Conservation (phyloP, 2,888 invertebrate genomes). For the Agonum fuliginosum region DNA sequence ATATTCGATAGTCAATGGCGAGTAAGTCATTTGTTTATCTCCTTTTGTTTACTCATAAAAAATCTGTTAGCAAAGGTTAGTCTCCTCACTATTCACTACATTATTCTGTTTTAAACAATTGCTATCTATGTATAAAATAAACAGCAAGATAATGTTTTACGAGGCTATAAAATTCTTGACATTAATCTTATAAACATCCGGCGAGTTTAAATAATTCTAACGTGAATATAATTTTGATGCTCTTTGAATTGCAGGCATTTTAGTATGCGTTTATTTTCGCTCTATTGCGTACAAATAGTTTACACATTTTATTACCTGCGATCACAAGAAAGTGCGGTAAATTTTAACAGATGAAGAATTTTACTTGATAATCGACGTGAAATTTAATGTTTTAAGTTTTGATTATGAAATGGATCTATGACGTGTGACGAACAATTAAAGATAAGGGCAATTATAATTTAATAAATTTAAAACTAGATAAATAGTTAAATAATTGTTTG, state of each 20-base stretch:
- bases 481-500: too few relatives aligned
- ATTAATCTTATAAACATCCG: conserved; percentile 56
- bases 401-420: too few relatives aligned
- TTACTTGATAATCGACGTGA: too few relatives aligned
- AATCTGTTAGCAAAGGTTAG: conserved; percentile 47
- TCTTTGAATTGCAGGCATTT: conserved; percentile 31
- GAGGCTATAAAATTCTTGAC: conserved; percentile 53
- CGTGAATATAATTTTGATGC: conserved; percentile 43
- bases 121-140: conserved; percentile 54
- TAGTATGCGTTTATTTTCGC: neutral
- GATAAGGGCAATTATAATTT: too few relatives aligned
- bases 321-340: neutral
- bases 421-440: too few relatives aligned
- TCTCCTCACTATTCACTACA: conserved; percentile 44
- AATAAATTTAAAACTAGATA: too few relatives aligned
- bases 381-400: too few relatives aligned
- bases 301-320: neutral
- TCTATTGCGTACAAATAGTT: conserved; percentile 22
- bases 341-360: too few relatives aligned
- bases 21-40: conserved; percentile 24
- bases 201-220: conserved; percentile 51
- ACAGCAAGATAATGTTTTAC: conserved; percentile 52
- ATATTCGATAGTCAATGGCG: neutral
- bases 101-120: conserved; percentile 45
- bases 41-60: conserved; percentile 38